Percentiles rank a stretch among this genome's conserved stretches.
phyloP scores from a whole-genome alignment of 2,797 vertebrate species.

The Rhinatrema bivittatum region DNA sequence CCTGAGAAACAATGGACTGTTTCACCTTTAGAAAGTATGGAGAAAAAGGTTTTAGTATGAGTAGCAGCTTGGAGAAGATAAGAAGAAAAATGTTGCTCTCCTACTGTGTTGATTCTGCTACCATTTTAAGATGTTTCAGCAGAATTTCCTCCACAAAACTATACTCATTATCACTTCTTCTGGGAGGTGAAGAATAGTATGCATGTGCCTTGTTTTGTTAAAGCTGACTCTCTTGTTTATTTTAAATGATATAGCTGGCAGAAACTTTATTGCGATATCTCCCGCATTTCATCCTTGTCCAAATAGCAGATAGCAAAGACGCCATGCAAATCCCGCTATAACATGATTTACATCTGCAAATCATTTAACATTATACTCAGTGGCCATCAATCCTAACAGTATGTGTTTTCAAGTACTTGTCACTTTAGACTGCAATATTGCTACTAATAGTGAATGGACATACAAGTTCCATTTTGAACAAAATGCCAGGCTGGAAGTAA shows the following conservation, averaged over 20 bases:
- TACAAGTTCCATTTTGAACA: no score
- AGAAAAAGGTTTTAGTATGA: no score
- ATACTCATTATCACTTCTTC: no score
- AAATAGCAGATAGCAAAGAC: neutral
- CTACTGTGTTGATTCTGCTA: no score
- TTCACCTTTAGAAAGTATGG: no score
- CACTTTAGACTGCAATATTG: neutral
- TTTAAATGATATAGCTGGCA: constrained; percentile 6
- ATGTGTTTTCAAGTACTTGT: neutral
- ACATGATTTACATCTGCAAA: neutral
- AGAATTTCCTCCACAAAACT: no score
- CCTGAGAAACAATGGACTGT: no score
- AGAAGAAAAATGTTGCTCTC: no score
- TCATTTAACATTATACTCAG: rapidly evolving
- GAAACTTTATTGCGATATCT: constrained; percentile 5
- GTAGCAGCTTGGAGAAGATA: no score
- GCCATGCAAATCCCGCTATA: neutral
- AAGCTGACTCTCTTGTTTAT: constrained; percentile 13
- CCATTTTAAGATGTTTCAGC: no score
- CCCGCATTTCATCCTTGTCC: neutral
- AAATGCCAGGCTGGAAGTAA: no score
- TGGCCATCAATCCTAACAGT: rapidly evolving
- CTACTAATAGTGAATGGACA: neutral
- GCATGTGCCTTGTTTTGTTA: constrained; percentile 2
- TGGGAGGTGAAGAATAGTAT: no score